These are phyloP conservation scores for Limenitis camilla DNA, from an alignment of 2,888 invertebrate species.

Conservation along the genomic window DNA sequence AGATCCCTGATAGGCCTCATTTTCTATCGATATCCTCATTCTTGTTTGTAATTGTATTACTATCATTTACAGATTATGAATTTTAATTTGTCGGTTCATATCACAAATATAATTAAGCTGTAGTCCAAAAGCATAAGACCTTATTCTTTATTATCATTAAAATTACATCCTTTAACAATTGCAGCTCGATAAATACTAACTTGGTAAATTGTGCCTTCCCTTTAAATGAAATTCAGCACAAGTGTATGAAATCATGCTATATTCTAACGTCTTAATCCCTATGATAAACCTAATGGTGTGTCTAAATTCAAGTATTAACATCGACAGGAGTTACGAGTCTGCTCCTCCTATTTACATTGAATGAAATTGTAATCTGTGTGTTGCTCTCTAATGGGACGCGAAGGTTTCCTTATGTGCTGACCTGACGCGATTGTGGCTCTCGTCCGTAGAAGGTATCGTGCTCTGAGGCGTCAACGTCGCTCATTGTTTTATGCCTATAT, in stretches of 20 bases:
- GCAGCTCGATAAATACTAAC: too few species aligned
- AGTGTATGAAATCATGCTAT: constrained; percentile 39
- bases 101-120: too few species aligned
- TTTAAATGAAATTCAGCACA: constrained; percentile 34
- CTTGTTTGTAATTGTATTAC: background rate
- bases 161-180: too few species aligned
- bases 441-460: constrained; percentile 44
- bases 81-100: too few species aligned
- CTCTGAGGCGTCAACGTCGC: constrained; percentile 44
- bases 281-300: constrained; percentile 56
- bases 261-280: constrained; percentile 55
- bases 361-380: constrained; percentile 68
- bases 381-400: constrained; percentile 44
- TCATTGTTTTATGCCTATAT: constrained; percentile 50
- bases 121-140: too few species aligned
- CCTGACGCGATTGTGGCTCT: constrained; percentile 38
- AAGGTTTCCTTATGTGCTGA: constrained; percentile 49
- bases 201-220: constrained; percentile 15
- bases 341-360: constrained; percentile 62
- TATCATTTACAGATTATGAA: too few species aligned
- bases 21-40: constrained; percentile 29
- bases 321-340: constrained; percentile 38
- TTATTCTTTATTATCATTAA: too few species aligned
- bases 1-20: constrained; percentile 33
- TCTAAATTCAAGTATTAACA: constrained; percentile 58